A percentile compares a stretch with the other conserved stretches of the same genome.
Evolutionary conservation across 2,113 vertebrate species (phyloP).

Genomic region (Plotosus lineatus): DNA sequence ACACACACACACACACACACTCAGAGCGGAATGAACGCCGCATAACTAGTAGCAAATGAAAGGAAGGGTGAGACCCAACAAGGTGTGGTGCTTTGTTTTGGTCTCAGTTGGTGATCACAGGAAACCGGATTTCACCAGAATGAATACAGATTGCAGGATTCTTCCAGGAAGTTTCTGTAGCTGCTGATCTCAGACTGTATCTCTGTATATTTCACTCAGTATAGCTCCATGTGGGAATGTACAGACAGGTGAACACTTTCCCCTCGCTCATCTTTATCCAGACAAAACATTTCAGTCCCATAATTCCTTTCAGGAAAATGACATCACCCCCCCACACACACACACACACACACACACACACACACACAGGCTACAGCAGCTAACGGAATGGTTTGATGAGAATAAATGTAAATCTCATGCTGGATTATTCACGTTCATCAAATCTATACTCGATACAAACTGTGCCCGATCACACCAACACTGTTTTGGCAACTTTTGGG

Average conservation of each 20-base stretch:
- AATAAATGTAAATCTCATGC: background rate
- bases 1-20: background rate
- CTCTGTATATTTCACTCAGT: background rate
- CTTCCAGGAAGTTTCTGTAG: no score
- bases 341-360: no score
- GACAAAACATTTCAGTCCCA: background rate
- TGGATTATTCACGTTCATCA: background rate
- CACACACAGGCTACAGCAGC: background rate
- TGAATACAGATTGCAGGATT: no score
- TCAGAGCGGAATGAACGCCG: slow-evolving; percentile 9
- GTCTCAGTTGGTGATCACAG: background rate
- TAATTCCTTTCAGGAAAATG: background rate
- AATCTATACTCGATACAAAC: background rate
- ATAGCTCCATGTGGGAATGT: background rate
- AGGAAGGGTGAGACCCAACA: slow-evolving; percentile 12
- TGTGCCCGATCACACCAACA: background rate
- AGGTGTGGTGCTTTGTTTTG: slow-evolving; percentile 13
- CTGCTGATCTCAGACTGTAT: no score
- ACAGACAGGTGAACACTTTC: background rate
- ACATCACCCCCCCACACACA: background rate
- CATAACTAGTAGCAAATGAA: slow-evolving; percentile 1
- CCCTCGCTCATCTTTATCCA: background rate
- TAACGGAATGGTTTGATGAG: background rate
- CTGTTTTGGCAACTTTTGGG: background rate
- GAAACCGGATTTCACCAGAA: no score